A percentile compares a stretch with the other conserved stretches of the same genome.
Conservation (phyloP, 1,140 invertebrate species). For the Trissolcus basalis region DNA sequence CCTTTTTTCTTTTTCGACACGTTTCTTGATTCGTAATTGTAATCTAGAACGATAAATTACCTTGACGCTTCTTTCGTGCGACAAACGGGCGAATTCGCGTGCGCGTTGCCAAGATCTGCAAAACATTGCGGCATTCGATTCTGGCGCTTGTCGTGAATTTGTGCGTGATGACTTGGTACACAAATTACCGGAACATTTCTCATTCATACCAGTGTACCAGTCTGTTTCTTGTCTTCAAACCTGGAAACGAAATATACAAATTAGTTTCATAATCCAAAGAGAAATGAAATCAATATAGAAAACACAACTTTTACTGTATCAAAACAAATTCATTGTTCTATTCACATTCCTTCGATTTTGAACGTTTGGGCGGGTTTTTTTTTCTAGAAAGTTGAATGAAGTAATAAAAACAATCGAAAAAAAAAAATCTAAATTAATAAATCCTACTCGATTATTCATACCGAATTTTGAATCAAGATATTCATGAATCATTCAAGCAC, state of each 20-base stretch:
- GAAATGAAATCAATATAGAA: too few species aligned
- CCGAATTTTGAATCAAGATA: constrained; percentile 17
- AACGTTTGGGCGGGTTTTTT: too few species aligned
- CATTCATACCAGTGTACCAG: constrained; percentile 2
- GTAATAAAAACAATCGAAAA: not conserved
- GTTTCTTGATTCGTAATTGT: constrained; percentile 40
- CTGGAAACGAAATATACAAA: too few species aligned
- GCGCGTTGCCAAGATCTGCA: constrained; percentile 41
- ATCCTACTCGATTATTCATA: constrained; percentile 27
- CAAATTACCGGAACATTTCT: constrained; percentile 30
- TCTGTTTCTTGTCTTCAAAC: too few species aligned
- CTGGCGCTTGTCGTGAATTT: constrained; percentile 41
- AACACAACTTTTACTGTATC: too few species aligned
- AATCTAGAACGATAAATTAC: constrained; percentile 56
- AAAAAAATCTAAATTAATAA: constrained; percentile 27
- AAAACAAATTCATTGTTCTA: too few species aligned
- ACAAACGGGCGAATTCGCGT: constrained; percentile 50
- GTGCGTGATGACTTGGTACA: constrained; percentile 1
- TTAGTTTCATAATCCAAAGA: too few species aligned
- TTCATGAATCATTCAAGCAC: constrained; percentile 36
- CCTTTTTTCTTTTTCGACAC: constrained; percentile 34
- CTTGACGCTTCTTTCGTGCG: constrained; percentile 43
- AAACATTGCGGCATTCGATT: constrained; percentile 42
- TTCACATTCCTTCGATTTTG: too few species aligned
- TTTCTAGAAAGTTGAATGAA: constrained; percentile 19